Evolutionary conservation across 2,888 invertebrate species (phyloP), one percentile per base, ranked within the genome.

Genomic region (Xylota sylvarum): DNA sequence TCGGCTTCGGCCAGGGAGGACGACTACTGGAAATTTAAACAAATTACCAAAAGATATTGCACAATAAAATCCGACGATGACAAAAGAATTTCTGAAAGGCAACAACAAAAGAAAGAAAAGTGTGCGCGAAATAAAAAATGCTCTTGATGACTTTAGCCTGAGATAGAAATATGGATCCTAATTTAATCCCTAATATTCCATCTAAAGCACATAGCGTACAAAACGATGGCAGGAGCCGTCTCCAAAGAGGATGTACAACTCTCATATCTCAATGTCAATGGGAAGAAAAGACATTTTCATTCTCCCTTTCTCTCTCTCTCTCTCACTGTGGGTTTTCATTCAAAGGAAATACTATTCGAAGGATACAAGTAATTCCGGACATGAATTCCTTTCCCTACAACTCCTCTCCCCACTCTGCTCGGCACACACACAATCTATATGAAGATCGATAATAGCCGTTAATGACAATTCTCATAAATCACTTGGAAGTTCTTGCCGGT

Each of bases 381-480:
- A 74, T 84, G 79, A 79, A 73, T 84, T 84, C 76, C 73, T 69
- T 69, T 74, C 79, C 55, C 55, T 64, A 37, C 55, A 58, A 7
- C 46, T 32, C 55, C 37, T 10, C 65, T n/a, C 55, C 6, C n/a
- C n/a, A n/a, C 23, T 32, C 30, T 17, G n/a, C 14, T 2, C 55
- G 60, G 65, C 65, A 30, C 30, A 60, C n/a, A 60, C 64, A 60
- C 58, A 60, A 35, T 73, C 50, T 80, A 35, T 72, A 73, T 77
- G 60, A 78, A 82, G 86, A 86, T 86, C 86, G 82, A 88, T 88
- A 88, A 88, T 86, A 82, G 86, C 88, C 84, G 89, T 89, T 91
- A 91, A 91, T 91, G 91, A 90, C 91, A 91, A 89, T 91, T 89
- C 89, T 89, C 91, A 91, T 91, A 90, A 91, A 91, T 91, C 91